phyloP scores from a whole-genome alignment of 2,113 vertebrate species.

The Aegotheles bennettii region DNA sequence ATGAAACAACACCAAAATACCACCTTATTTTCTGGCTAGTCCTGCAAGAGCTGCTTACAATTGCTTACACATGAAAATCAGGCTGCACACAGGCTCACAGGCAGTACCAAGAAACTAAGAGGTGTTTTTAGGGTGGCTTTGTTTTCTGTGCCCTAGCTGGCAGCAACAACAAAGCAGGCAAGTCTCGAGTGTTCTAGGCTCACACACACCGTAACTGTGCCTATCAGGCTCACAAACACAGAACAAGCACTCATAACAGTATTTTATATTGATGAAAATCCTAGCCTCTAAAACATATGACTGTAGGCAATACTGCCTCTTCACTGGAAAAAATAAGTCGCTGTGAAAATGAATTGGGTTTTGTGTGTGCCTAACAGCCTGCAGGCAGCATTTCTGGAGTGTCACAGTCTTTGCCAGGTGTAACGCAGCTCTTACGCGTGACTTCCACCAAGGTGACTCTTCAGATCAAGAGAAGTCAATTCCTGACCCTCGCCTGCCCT shows the following conservation, averaged over 20 bases:
- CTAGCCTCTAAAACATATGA: neutral
- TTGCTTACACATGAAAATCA: neutral
- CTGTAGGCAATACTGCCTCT: neutral
- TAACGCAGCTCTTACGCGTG: neutral
- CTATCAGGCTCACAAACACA: neutral
- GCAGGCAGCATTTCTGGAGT: neutral
- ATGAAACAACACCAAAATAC: neutral
- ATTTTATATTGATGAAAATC: neutral
- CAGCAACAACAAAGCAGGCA: neutral
- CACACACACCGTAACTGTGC: neutral
- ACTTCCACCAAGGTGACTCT: neutral
- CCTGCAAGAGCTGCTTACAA: neutral
- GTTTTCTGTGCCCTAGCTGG: neutral
- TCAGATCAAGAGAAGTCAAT: neutral
- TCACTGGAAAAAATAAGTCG: neutral
- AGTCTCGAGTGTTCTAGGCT: neutral
- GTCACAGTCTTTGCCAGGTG: neutral
- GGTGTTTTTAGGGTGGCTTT: neutral
- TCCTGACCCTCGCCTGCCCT: neutral
- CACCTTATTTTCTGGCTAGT: neutral
- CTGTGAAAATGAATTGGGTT: neutral
- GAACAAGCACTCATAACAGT: neutral
- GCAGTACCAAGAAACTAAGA: neutral
- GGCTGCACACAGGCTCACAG: neutral
- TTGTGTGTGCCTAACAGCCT: neutral